Evolutionary conservation across 2,113 vertebrate genomes (phyloP).

Genomic region (Neogale vison): DNA sequence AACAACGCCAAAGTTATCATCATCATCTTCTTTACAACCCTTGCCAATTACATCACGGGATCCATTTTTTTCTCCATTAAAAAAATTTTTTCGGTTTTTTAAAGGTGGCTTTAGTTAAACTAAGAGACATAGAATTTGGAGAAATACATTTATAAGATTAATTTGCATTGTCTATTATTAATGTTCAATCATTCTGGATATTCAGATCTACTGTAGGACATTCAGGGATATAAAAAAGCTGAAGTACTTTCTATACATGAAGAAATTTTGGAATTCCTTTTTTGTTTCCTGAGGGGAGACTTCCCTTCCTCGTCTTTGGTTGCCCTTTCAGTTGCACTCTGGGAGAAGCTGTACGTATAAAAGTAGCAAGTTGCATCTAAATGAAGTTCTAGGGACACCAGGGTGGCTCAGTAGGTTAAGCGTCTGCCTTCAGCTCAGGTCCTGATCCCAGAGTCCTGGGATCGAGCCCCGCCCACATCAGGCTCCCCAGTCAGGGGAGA

Average conservation of each 20-base stretch:
- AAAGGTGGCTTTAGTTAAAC: neutral
- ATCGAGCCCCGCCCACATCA: fast-evolving
- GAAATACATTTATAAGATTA: neutral
- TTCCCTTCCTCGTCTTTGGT: too few species aligned
- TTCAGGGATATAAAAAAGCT: neutral
- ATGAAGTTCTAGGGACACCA: neutral
- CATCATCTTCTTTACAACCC: neutral
- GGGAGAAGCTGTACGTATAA: neutral
- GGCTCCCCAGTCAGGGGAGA: too few species aligned
- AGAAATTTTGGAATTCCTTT: neutral
- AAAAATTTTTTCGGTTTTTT: neutral
- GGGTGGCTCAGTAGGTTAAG: too few species aligned
- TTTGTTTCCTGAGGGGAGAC: neutral
- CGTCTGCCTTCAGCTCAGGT: too few species aligned
- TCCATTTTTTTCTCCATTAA: neutral
- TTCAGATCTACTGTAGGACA: neutral
- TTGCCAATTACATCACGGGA: neutral
- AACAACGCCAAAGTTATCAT: neutral
- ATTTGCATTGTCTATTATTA: neutral
- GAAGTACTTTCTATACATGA: neutral
- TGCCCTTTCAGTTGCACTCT: neutral
- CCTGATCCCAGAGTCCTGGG: too few species aligned
- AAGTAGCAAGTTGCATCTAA: neutral
- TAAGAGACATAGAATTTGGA: neutral
- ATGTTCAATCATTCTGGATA: neutral